phyloP scores from a whole-genome alignment of 2,888 invertebrate species.

The Molorchus minor region DNA sequence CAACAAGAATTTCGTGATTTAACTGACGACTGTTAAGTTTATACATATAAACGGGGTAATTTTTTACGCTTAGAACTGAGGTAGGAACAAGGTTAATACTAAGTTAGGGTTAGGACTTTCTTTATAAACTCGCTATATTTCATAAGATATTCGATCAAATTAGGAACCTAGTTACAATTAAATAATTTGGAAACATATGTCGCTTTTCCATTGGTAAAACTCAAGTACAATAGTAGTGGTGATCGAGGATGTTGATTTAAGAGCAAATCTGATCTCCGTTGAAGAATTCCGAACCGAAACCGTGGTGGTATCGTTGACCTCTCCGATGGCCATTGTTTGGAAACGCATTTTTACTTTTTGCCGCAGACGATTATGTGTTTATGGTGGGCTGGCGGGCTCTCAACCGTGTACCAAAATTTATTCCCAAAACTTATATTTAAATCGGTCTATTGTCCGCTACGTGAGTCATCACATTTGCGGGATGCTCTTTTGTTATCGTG shows the following conservation, averaged over 20 bases:
- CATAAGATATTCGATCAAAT: too few species aligned
- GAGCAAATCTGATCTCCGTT: slow-evolving; percentile 14
- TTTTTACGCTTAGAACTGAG: too few species aligned
- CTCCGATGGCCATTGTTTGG: slow-evolving; percentile 24
- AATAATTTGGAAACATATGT: too few species aligned
- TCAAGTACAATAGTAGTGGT: too few species aligned
- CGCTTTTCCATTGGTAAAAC: too few species aligned
- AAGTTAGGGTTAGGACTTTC: too few species aligned
- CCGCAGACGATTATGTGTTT: slow-evolving; percentile 25
- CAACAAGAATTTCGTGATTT: too few species aligned
- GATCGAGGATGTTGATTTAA: slow-evolving; percentile 22
- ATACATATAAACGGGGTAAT: too few species aligned
- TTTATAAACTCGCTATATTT: too few species aligned
- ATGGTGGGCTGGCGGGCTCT: slow-evolving; percentile 23
- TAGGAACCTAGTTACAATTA: too few species aligned
- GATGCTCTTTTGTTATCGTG: slow-evolving; percentile 2
- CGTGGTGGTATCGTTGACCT: slow-evolving; percentile 26
- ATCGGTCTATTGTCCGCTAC: slow-evolving; percentile 1
- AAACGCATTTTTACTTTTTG: slow-evolving; percentile 26
- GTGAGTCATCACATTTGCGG: slow-evolving; percentile 18
- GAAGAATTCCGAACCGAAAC: slow-evolving; percentile 24
- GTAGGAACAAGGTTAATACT: too few species aligned
- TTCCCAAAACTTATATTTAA: slow-evolving; percentile 22
- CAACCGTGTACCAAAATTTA: slow-evolving; percentile 23
- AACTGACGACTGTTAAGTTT: too few species aligned